Evolutionary conservation across 2,113 vertebrate genomes (phyloP).

Genomic region (Mobula birostris): DNA sequence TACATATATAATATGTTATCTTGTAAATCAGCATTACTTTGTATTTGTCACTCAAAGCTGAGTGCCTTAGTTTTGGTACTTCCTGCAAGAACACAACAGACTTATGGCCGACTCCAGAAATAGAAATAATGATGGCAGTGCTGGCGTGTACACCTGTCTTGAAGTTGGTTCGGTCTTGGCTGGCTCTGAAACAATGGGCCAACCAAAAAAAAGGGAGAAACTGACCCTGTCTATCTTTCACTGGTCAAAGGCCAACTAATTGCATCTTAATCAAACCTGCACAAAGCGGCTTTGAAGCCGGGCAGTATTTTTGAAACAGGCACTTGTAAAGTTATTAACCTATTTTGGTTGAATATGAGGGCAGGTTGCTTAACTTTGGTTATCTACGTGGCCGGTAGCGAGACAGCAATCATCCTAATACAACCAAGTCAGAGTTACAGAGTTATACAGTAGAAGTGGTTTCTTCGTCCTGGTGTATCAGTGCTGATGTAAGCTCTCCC

Average conservation of each 20-base stretch:
- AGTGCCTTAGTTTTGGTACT: neutral
- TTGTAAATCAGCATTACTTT: neutral
- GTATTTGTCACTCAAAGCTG: neutral
- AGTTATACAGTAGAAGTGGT: too few species aligned
- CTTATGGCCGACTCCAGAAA: neutral
- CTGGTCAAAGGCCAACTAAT: neutral
- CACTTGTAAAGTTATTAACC: neutral
- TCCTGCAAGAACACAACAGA: neutral
- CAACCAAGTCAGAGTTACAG: neutral
- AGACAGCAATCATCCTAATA: neutral
- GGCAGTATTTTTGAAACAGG: neutral
- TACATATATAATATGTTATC: neutral
- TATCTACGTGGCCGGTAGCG: neutral
- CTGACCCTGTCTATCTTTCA: neutral
- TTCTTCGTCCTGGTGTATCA: too few species aligned
- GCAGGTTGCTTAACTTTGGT: neutral
- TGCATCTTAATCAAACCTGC: neutral
- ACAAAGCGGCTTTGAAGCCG: neutral
- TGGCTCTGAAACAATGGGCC: neutral
- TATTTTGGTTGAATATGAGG: neutral
- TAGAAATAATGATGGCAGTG: neutral
- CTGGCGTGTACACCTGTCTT: neutral
- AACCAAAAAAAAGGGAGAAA: neutral
- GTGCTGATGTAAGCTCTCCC: too few species aligned
- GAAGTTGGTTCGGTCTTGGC: neutral